These are phyloP conservation scores for Chirona hameri DNA, from an alignment of 2,888 invertebrate species.

Conservation along the genomic window DNA sequence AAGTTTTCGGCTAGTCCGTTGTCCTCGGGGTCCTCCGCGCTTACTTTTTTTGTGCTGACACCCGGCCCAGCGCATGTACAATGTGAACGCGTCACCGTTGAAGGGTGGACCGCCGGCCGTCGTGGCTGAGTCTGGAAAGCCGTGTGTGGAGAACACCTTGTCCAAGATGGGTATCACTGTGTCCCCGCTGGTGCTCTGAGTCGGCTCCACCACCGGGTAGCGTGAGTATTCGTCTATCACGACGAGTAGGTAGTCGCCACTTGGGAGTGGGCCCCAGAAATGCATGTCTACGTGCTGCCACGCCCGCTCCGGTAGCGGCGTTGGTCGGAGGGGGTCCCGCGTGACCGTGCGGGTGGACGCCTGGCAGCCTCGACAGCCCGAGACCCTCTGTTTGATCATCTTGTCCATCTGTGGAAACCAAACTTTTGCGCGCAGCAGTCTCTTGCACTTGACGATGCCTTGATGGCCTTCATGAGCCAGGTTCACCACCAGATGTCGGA, in stretches of 20 bases:
- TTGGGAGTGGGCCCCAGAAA: not conserved
- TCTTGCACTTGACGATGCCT: not conserved
- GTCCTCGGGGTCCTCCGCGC: not conserved
- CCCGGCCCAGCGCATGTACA: not conserved
- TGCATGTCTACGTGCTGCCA: not conserved
- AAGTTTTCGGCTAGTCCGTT: not conserved
- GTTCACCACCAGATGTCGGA: not conserved
- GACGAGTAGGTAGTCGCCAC: not conserved
- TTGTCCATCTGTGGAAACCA: not conserved
- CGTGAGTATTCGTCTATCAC: not conserved
- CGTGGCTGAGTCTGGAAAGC: not conserved
- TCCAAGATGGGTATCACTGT: not conserved
- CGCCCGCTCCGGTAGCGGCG: not conserved
- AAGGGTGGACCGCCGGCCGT: not conserved
- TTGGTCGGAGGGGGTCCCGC: not conserved
- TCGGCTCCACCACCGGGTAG: not conserved
- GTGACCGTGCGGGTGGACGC: not conserved
- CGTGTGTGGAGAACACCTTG: not conserved
- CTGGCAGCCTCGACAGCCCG: not conserved
- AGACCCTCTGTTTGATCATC: not conserved
- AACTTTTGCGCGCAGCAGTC: not conserved
- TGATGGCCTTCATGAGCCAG: not conserved
- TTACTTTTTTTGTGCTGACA: not conserved
- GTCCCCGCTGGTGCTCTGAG: not conserved
- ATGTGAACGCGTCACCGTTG: not conserved